Evolutionary conservation across 2,888 invertebrate genomes (phyloP).

Genomic region (Sinelater perroti): DNA sequence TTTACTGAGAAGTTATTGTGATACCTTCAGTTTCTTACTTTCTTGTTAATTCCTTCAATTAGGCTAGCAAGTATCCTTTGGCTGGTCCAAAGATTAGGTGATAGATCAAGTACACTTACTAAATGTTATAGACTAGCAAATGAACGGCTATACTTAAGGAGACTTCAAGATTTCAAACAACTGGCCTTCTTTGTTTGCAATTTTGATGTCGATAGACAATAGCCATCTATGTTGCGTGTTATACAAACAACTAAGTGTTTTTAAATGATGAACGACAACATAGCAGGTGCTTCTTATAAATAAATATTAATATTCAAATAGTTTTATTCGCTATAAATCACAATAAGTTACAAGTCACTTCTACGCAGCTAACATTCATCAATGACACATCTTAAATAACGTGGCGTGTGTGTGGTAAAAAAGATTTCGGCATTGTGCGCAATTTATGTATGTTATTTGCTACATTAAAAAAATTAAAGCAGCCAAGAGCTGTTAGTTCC

Average conservation of each 20-base stretch:
- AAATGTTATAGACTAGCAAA: too few species aligned
- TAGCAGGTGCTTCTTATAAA: constrained; percentile 23
- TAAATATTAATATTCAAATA: constrained; percentile 34
- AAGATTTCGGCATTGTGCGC: constrained; percentile 5
- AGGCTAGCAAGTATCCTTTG: constrained; percentile 39
- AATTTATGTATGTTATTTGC: not conserved
- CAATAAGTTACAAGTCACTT: constrained; percentile 43
- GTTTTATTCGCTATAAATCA: constrained; percentile 48
- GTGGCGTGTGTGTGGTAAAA: constrained; percentile 4
- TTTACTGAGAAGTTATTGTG: too few species aligned
- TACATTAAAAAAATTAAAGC: too few species aligned
- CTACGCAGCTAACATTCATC: constrained; percentile 32
- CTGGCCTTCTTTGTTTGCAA: constrained; percentile 51
- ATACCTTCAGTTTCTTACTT: too few species aligned
- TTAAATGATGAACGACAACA: constrained; percentile 25
- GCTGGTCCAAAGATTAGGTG: constrained; percentile 42
- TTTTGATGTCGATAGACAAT: constrained; percentile 33
- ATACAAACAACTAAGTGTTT: constrained; percentile 32
- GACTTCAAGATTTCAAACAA: constrained; percentile 46
- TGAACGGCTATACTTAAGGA: constrained; percentile 14
- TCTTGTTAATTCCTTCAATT: too few species aligned
- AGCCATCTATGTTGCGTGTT: constrained; percentile 23
- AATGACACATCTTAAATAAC: constrained; percentile 21
- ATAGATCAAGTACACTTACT: not conserved
- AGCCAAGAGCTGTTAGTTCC: too few species aligned